Evolutionary conservation across 2,113 vertebrate species (phyloP).

Genomic region (Meriones unguiculatus): DNA sequence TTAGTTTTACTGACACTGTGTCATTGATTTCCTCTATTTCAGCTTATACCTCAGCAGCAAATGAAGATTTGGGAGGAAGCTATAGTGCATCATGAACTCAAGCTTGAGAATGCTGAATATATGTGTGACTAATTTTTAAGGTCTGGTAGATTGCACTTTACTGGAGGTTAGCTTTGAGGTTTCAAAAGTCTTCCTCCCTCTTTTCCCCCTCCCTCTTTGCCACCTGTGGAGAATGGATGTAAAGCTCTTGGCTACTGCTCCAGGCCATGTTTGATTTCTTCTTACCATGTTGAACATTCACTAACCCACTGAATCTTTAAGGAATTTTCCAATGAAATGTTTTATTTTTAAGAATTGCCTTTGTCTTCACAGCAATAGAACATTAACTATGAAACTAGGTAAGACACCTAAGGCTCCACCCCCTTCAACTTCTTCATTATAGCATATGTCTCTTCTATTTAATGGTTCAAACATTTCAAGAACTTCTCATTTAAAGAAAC

Average conservation of each 20-base stretch:
- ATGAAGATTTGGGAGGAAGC: too few relatives aligned
- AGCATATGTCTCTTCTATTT: not conserved
- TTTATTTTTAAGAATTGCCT: not conserved
- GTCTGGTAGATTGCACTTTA: too few relatives aligned
- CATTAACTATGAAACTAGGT: not conserved
- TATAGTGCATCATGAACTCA: too few relatives aligned
- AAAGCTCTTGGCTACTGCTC: not conserved
- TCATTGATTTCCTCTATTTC: too few relatives aligned
- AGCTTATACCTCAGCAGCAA: too few relatives aligned
- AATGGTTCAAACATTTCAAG: not conserved
- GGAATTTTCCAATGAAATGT: not conserved
- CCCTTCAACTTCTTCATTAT: not conserved
- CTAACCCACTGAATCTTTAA: not conserved
- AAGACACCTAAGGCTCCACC: not conserved
- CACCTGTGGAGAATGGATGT: not conserved
- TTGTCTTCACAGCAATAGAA: not conserved
- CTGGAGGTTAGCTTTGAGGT: not conserved
- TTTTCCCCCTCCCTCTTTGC: not conserved
- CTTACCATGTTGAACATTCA: not conserved
- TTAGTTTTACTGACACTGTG: too few relatives aligned
- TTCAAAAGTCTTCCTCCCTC: not conserved
- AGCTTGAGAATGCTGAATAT: too few relatives aligned
- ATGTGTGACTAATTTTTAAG: too few relatives aligned
- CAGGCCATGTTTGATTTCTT: not conserved
- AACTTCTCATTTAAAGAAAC: slow-evolving; percentile 41